These are phyloP conservation scores for Samia ricini DNA, from an alignment of 1,140 invertebrate species.

Conservation along the genomic window DNA sequence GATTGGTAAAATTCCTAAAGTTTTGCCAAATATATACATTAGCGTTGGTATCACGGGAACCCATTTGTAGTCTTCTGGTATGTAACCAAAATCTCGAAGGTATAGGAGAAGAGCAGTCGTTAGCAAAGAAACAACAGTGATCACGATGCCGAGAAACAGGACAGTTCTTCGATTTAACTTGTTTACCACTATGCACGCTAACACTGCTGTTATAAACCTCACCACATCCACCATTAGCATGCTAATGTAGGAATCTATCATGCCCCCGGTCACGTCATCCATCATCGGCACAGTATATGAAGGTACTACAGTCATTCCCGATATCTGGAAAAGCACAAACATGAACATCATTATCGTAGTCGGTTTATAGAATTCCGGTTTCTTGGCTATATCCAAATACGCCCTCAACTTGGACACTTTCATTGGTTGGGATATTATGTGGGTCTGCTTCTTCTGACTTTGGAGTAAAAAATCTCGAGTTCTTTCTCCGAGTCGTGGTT, in stretches of 20 bases:
- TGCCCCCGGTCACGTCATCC: slow-evolving; percentile 47
- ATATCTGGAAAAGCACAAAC: slow-evolving; percentile 66
- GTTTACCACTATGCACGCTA: slow-evolving; percentile 60
- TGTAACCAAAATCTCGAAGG: slow-evolving; percentile 51
- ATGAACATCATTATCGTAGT: slow-evolving; percentile 70
- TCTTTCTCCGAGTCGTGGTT: slow-evolving; percentile 53
- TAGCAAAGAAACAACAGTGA: slow-evolving; percentile 51
- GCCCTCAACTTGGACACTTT: slow-evolving; percentile 39
- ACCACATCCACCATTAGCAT: slow-evolving; percentile 67
- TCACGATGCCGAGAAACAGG: slow-evolving; percentile 53
- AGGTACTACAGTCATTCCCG: slow-evolving; percentile 66
- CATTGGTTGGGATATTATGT: slow-evolving; percentile 5
- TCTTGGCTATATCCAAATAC: slow-evolving; percentile 35
- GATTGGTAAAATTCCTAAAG: slow-evolving; percentile 72
- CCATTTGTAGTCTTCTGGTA: slow-evolving; percentile 59
- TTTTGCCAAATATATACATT: slow-evolving; percentile 63
- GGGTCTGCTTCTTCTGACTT: slow-evolving; percentile 41
- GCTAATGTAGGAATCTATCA: slow-evolving; percentile 46
- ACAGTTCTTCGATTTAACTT: slow-evolving; percentile 56
- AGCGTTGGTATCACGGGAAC: slow-evolving; percentile 54
- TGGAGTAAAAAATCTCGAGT: slow-evolving; percentile 53
- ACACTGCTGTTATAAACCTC: slow-evolving; percentile 51
- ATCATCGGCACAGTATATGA: slow-evolving; percentile 66
- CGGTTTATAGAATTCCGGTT: slow-evolving; percentile 67
- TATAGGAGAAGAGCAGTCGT: slow-evolving; percentile 47